These are phyloP conservation scores for Mastomys coucha DNA, from an alignment of 2,113 vertebrate genomes.

Conservation along the genomic window DNA sequence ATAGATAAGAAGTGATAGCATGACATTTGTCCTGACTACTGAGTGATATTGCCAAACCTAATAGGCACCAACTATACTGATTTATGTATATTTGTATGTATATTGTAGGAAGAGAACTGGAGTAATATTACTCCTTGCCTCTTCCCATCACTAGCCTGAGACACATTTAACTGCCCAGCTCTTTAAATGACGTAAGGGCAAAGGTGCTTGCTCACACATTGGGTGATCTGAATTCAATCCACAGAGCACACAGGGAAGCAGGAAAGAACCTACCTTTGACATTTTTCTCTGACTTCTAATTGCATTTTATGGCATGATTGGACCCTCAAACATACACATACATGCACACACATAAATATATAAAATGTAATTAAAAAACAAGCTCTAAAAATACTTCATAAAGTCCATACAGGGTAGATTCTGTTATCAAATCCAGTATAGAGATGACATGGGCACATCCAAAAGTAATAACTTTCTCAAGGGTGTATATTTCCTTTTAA, in stretches of 20 bases:
- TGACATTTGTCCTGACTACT: neutral
- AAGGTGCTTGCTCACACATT: neutral
- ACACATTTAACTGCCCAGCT: neutral
- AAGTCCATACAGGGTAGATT: neutral
- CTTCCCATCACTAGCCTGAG: neutral
- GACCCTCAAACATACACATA: neutral
- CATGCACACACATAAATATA: neutral
- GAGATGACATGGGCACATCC: neutral
- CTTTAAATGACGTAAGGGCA: neutral
- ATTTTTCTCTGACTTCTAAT: neutral
- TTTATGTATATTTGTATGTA: neutral
- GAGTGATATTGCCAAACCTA: neutral
- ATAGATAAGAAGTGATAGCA: neutral
- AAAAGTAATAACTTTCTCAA: neutral
- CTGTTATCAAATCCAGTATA: neutral
- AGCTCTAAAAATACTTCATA: neutral
- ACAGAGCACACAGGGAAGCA: neutral
- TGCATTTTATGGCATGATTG: neutral
- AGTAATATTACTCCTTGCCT: neutral
- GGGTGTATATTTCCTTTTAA: neutral
- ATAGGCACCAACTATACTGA: neutral
- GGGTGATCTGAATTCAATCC: neutral
- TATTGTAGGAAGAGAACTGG: neutral
- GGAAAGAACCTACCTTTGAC: neutral
- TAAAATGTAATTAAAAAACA: neutral